Conservation (phyloP, 2,797 vertebrate genomes). For the Sebastes hubbsi region DNA sequence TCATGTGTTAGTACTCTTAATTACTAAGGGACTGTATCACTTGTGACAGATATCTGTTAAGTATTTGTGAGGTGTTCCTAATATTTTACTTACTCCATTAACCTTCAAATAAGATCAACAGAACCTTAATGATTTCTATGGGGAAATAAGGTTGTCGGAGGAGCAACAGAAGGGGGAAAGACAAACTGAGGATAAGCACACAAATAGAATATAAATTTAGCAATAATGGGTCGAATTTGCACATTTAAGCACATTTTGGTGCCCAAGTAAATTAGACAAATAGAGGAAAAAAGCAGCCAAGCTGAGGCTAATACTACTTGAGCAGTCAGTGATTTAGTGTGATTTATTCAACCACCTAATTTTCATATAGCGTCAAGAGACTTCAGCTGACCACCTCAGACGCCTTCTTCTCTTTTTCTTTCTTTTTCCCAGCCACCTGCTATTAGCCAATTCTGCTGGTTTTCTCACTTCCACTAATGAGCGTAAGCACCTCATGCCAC, state of each 20-base stretch:
- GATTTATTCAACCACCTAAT: slow-evolving; percentile 37
- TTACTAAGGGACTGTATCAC: slow-evolving; percentile 3
- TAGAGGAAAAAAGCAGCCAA: background rate
- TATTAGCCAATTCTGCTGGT: background rate
- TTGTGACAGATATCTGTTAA: slow-evolving; percentile 25
- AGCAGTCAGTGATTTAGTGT: background rate
- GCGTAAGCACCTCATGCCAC: background rate
- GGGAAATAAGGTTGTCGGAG: slow-evolving; percentile 23
- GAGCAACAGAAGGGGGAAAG: background rate
- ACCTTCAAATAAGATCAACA: slow-evolving; percentile 41
- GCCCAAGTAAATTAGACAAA: slow-evolving; percentile 20
- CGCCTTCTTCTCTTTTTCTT: background rate
- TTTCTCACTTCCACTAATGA: slow-evolving; percentile 18
- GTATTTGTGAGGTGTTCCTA: slow-evolving; percentile 17
- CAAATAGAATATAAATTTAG: slow-evolving; percentile 32
- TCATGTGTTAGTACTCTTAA: slow-evolving; percentile 9
- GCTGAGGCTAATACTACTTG: background rate
- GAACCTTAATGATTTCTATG: slow-evolving; percentile 14
- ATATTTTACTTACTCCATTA: slow-evolving; percentile 35
- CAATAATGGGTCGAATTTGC: slow-evolving; percentile 12
- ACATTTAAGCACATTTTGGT: slow-evolving; percentile 28
- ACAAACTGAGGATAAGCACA: slow-evolving; percentile 20
- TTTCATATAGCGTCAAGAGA: slow-evolving; percentile 24
- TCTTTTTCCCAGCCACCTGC: background rate
- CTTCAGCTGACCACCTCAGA: background rate